phyloP scores from a whole-genome alignment of 2,113 vertebrate genomes.

The Halcyon senegalensis region DNA sequence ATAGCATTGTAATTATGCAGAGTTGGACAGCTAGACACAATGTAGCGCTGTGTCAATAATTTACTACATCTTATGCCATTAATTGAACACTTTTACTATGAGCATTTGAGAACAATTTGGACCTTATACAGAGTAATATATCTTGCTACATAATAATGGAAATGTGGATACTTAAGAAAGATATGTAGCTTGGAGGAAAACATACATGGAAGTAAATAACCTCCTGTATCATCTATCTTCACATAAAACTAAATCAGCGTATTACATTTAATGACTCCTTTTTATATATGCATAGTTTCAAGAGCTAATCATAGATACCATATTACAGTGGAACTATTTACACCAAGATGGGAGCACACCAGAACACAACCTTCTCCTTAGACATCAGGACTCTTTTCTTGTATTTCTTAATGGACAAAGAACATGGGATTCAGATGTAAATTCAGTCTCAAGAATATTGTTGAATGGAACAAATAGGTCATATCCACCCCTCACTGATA shows the following conservation, averaged over 20 bases:
- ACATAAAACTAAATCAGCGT: slow-evolving; percentile 49
- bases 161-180: slow-evolving; percentile 40
- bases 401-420: background rate
- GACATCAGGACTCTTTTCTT: background rate
- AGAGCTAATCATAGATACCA: slow-evolving; percentile 52
- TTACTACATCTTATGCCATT: slow-evolving; percentile 60
- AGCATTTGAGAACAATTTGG: slow-evolving; percentile 55
- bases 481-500: background rate
- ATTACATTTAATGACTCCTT: slow-evolving; percentile 37
- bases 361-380: background rate
- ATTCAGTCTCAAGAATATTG: background rate
- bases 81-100: slow-evolving; percentile 43
- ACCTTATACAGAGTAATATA: slow-evolving; percentile 59
- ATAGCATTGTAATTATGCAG: slow-evolving; percentile 10
- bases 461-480: background rate
- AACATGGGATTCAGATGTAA: background rate
- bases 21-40: slow-evolving; percentile 36
- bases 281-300: slow-evolving; percentile 55
- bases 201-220: slow-evolving; percentile 45
- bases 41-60: slow-evolving; percentile 67
- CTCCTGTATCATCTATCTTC: slow-evolving; percentile 30
- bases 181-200: slow-evolving; percentile 51
- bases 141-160: slow-evolving; percentile 52
- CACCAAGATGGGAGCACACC: background rate
- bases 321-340: slow-evolving; percentile 54